A percentile compares a stretch with the other conserved stretches of the same genome.
Evolutionary conservation across 2,113 vertebrate genomes (phyloP).

Genomic region (Crocuta crocuta): DNA sequence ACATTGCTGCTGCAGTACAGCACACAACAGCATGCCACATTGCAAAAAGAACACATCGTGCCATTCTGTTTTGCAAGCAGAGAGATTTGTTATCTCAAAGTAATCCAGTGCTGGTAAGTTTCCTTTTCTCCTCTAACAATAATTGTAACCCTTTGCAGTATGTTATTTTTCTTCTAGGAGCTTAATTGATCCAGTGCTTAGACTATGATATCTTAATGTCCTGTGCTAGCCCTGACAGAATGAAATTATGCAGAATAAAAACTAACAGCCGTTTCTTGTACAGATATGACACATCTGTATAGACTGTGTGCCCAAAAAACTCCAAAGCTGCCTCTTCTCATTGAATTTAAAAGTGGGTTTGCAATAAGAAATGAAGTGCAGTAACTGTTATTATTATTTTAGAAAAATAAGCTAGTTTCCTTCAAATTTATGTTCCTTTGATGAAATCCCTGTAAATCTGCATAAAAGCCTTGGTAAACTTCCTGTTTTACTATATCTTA

Average conservation of each 20-base stretch:
- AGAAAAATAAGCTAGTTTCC: neutral
- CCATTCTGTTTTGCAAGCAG: slow-evolving; percentile 94
- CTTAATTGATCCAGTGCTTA: neutral
- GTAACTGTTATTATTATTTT: neutral
- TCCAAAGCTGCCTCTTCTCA: neutral
- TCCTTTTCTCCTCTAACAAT: neutral
- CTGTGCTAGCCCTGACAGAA: neutral
- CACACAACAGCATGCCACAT: slow-evolving; percentile 90
- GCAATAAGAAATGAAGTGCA: neutral
- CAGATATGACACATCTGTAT: neutral
- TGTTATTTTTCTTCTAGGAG: neutral
- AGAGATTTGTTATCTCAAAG: slow-evolving; percentile 85
- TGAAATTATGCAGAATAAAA: neutral
- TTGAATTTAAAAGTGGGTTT: slow-evolving; percentile 10
- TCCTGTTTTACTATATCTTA: slow-evolving; percentile 4
- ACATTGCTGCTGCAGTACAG: slow-evolving; percentile 94
- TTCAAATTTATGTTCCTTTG: neutral
- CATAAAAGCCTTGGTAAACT: neutral
- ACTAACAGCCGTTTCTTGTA: neutral
- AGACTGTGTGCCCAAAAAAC: neutral
- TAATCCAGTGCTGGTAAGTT: slow-evolving; percentile 91
- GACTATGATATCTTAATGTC: neutral
- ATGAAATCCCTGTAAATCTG: slow-evolving; percentile 35
- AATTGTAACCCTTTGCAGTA: neutral
- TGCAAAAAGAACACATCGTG: slow-evolving; percentile 92